These are phyloP conservation scores for Chromoteleia sp. DNA, from an alignment of 2,888 invertebrate species.

Conservation along the genomic window DNA sequence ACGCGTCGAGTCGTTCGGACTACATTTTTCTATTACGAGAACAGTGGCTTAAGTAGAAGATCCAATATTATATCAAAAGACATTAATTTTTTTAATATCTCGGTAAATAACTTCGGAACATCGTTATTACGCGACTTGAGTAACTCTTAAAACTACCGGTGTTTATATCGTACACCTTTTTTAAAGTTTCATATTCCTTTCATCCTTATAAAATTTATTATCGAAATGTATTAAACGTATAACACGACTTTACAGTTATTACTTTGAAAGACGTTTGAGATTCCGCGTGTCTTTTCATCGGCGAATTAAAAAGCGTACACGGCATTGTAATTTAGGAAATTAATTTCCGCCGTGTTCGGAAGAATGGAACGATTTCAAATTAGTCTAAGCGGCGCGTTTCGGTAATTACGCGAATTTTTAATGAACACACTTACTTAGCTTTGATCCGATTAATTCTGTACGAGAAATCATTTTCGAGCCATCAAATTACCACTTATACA, in stretches of 20 bases:
- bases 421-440: conserved; percentile 22
- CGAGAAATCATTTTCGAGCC: conserved; percentile 24
- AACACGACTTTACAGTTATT: conserved; percentile 4
- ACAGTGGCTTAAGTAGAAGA: conserved; percentile 19
- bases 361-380: conserved; percentile 7
- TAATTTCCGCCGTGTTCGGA: background rate
- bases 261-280: background rate
- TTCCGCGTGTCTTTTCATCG: background rate
- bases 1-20: background rate
- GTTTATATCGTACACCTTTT: conserved; percentile 13
- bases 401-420: conserved; percentile 28
- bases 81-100: conserved; percentile 29
- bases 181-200: conserved; percentile 14
- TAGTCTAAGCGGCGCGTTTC: background rate
- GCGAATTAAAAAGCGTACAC: background rate
- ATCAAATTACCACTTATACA: conserved; percentile 30
- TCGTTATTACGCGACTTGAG: conserved; percentile 17
- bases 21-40: conserved; percentile 9
- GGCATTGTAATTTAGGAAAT: conserved; percentile 10
- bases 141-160: conserved; percentile 14
- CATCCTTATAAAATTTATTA: conserved; percentile 14
- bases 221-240: conserved; percentile 15
- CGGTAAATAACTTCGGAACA: conserved; percentile 15
- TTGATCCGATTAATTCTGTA: conserved; percentile 30
- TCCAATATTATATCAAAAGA: conserved; percentile 13